phyloP scores from a whole-genome alignment of 2,113 vertebrate genomes.

The Pygoscelis adeliae region DNA sequence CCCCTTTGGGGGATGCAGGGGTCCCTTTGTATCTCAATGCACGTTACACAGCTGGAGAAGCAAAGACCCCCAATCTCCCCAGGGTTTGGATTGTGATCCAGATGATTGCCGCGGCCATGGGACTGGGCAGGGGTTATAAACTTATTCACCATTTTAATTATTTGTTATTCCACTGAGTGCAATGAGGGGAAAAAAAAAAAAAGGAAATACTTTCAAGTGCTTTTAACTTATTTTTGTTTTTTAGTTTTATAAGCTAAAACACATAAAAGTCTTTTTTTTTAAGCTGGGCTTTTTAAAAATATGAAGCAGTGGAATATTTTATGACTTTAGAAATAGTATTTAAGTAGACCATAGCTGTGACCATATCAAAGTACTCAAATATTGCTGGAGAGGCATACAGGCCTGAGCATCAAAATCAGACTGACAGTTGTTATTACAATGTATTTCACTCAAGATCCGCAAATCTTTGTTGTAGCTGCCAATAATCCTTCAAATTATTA shows the following conservation, averaged over 20 bases:
- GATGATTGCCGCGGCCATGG: accelerated
- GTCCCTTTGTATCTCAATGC: neutral
- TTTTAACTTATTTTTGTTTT: neutral
- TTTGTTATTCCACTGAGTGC: neutral
- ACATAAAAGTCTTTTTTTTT: neutral
- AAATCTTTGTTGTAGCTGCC: constrained; percentile 31
- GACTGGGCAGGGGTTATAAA: neutral
- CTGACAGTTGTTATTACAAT: constrained; percentile 18
- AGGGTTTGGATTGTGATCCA: neutral
- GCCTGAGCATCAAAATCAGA: constrained; percentile 32
- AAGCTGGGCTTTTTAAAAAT: neutral
- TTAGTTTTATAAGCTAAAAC: neutral
- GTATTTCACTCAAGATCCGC: neutral
- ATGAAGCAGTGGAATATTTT: neutral
- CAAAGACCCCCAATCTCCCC: accelerated
- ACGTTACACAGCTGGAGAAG: accelerated
- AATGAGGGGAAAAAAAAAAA: neutral
- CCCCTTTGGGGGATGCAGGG: neutral
- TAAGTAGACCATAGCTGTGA: constrained; percentile 23
- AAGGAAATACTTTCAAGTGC: neutral
- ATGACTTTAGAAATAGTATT: neutral
- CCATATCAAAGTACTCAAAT: constrained; percentile 9
- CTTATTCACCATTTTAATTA: neutral
- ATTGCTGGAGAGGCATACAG: neutral
- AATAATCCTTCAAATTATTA: constrained; percentile 19